Conservation (phyloP, 2,888 invertebrate species). For the Morpho deidamia region DNA sequence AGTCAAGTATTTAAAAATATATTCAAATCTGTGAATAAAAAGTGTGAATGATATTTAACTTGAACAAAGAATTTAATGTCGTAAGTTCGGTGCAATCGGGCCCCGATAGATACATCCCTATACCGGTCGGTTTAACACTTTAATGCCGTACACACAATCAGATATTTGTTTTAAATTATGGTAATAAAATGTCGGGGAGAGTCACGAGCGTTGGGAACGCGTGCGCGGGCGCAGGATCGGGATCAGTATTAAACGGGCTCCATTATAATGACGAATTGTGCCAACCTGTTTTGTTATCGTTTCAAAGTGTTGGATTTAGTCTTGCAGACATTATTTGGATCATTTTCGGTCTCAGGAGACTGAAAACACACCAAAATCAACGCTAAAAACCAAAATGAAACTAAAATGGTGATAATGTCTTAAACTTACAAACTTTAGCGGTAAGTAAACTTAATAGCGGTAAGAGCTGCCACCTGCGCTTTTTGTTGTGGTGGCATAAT, state of each 20-base stretch:
- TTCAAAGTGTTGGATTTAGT: background rate
- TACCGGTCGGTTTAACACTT: conserved; percentile 66
- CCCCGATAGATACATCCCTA: conserved; percentile 53
- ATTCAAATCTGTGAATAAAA: no score
- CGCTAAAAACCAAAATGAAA: no score
- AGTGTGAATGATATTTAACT: no score
- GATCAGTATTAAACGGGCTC: conserved; percentile 32
- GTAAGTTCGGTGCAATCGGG: conserved; percentile 10
- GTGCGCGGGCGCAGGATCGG: conserved; percentile 56
- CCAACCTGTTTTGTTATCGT: conserved; percentile 13
- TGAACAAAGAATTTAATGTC: background rate
- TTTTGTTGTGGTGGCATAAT: background rate
- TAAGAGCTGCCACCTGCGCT: conserved; percentile 4
- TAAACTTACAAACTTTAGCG: no score
- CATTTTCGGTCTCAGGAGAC: no score
- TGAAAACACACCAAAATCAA: no score
- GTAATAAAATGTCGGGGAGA: conserved; percentile 78
- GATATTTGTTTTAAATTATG: conserved; percentile 81
- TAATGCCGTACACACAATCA: conserved; percentile 78
- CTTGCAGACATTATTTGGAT: background rate
- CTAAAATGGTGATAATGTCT: no score
- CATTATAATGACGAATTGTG: conserved; percentile 31
- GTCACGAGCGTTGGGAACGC: conserved; percentile 68
- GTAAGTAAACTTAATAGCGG: background rate
- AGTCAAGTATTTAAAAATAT: no score